Conservation (phyloP, 2,113 vertebrate species). For the Brachionichthys hirsutus region DNA sequence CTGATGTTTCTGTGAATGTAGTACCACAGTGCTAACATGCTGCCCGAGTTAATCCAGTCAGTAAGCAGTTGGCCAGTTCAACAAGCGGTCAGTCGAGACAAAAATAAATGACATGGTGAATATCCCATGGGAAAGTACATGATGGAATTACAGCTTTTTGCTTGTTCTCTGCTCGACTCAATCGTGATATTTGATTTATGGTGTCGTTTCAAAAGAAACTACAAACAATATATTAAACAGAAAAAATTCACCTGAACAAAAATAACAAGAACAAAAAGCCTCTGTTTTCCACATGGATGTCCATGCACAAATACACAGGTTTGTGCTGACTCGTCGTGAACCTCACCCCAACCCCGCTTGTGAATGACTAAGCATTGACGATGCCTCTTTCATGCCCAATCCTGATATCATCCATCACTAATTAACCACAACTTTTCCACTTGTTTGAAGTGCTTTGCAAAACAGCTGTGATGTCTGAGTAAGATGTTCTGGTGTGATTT, state of each 20-base stretch:
- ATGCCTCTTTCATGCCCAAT: no score
- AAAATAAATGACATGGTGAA: conserved; percentile 41
- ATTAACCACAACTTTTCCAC: no score
- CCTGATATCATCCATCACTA: no score
- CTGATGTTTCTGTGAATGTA: conserved; percentile 45
- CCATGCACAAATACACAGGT: no score
- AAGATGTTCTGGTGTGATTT: no score
- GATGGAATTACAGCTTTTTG: conserved; percentile 4
- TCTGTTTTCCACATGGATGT: not conserved
- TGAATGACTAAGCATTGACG: no score
- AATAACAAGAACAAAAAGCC: not conserved
- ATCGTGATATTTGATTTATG: not conserved
- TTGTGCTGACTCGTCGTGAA: no score
- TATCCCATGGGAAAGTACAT: conserved; percentile 45
- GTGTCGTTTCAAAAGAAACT: not conserved
- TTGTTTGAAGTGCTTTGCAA: no score
- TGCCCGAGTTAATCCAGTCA: conserved; percentile 53
- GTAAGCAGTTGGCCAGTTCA: conserved; percentile 63
- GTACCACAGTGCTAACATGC: conserved; percentile 40
- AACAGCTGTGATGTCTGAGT: no score
- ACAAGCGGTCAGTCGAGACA: conserved; percentile 40
- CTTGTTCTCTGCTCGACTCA: not conserved
- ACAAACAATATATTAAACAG: not conserved
- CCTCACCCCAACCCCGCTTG: no score
- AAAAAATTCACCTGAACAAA: not conserved